Conservation (phyloP, 2,797 vertebrate genomes). For the Phalanger gymnotis region DNA sequence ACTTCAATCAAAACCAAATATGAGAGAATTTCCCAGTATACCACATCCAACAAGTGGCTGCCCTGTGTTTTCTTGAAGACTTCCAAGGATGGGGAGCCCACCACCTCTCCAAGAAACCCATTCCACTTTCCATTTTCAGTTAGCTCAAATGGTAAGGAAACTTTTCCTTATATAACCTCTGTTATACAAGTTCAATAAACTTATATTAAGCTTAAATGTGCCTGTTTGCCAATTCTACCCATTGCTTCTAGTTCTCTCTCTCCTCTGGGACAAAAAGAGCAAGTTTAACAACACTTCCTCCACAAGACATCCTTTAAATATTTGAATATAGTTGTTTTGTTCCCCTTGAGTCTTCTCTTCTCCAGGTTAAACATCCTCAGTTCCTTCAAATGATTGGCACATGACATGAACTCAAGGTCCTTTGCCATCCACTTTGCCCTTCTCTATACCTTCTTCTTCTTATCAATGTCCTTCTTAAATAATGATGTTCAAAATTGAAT, state of each 20-base stretch:
- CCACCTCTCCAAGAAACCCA: neutral
- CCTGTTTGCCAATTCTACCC: neutral
- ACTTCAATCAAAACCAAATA: neutral
- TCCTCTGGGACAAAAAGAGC: neutral
- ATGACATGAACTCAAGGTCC: neutral
- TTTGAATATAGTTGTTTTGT: neutral
- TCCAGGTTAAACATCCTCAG: neutral
- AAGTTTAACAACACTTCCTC: neutral
- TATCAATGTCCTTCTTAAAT: neutral
- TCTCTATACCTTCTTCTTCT: neutral
- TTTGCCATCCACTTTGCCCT: neutral
- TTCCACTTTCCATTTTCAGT: neutral
- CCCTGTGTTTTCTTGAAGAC: neutral
- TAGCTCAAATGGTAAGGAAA: neutral
- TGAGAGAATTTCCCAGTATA: neutral
- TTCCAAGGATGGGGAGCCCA: neutral
- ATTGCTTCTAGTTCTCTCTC: neutral
- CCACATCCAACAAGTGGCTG: neutral
- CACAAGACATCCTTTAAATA: neutral
- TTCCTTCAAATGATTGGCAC: neutral
- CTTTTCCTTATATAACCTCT: neutral
- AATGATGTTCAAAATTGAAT: neutral
- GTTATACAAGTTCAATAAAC: neutral
- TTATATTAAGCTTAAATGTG: neutral
- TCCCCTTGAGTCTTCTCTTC: neutral